These are phyloP conservation scores for Harpagoxenus sublaevis DNA, from an alignment of 2,888 invertebrate species.

Conservation along the genomic window DNA sequence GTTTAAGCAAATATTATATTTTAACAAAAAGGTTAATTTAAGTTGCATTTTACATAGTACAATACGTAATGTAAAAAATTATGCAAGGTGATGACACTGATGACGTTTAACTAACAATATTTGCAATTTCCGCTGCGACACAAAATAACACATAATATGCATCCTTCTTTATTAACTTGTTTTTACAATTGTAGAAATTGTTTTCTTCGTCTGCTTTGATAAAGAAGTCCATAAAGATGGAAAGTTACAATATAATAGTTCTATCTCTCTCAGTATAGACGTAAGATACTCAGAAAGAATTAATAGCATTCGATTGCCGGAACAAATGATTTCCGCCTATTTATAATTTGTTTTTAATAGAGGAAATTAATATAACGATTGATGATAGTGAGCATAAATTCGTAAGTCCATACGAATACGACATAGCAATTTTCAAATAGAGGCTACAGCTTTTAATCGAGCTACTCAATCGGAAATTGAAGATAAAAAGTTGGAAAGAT, in stretches of 20 bases:
- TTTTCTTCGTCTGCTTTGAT: too few relatives aligned
- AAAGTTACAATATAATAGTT: neutral
- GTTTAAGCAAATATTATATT: neutral
- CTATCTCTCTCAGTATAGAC: neutral
- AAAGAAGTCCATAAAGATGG: too few relatives aligned
- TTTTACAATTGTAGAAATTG: too few relatives aligned
- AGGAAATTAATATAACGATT: neutral
- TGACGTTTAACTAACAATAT: neutral
- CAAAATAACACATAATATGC: too few relatives aligned
- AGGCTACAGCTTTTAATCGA: neutral
- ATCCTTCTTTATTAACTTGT: too few relatives aligned
- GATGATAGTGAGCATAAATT: neutral
- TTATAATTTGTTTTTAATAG: neutral
- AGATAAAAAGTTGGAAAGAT: neutral
- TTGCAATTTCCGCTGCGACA: too few relatives aligned
- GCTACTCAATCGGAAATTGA: constrained; percentile 4
- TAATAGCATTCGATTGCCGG: neutral
- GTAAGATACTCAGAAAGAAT: neutral
- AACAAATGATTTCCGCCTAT: neutral
- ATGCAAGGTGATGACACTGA: neutral
- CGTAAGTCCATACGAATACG: neutral
- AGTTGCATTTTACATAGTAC: neutral
- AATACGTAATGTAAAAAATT: neutral
- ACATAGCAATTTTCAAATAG: neutral
- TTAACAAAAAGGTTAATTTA: neutral